Conservation (phyloP, 2,888 invertebrate species). For the Mythimna ferrago region DNA sequence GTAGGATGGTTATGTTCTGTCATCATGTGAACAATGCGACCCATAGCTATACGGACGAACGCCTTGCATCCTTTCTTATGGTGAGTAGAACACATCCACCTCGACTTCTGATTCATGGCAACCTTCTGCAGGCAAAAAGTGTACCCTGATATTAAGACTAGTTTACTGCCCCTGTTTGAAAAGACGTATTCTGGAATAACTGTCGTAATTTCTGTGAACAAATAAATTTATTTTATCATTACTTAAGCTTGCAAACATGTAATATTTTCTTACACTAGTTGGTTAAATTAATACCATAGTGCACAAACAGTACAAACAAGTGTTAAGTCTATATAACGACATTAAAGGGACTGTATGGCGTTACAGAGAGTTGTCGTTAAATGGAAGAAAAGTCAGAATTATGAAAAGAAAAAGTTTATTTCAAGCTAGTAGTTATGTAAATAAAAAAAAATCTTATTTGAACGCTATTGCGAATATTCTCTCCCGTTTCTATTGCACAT, state of each 20-base stretch:
- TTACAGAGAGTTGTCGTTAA: too few relatives aligned
- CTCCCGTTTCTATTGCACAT: too few relatives aligned
- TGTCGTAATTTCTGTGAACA: constrained; percentile 2
- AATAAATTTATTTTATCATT: neutral
- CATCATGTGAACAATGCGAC: constrained; percentile 19
- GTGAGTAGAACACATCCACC: constrained; percentile 38
- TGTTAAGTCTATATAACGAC: too few relatives aligned
- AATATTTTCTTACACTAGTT: too few relatives aligned
- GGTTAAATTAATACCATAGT: too few relatives aligned
- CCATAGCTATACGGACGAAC: constrained; percentile 30
- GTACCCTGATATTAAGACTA: constrained; percentile 34
- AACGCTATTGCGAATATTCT: too few relatives aligned
- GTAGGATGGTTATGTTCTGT: constrained; percentile 29
- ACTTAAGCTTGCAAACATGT: neutral
- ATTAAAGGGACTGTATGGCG: too few relatives aligned
- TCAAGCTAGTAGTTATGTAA: too few relatives aligned
- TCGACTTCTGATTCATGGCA: neutral
- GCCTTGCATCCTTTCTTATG: constrained; percentile 34
- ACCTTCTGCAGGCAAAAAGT: constrained; percentile 29
- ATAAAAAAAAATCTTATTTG: too few relatives aligned
- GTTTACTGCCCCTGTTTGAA: constrained; percentile 26
- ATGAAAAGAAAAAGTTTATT: too few relatives aligned
- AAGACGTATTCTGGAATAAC: neutral
- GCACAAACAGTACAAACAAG: too few relatives aligned
- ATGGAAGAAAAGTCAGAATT: too few relatives aligned